Evolutionary conservation across 2,888 invertebrate species (phyloP).

Genomic region (Pollenia labialis): DNA sequence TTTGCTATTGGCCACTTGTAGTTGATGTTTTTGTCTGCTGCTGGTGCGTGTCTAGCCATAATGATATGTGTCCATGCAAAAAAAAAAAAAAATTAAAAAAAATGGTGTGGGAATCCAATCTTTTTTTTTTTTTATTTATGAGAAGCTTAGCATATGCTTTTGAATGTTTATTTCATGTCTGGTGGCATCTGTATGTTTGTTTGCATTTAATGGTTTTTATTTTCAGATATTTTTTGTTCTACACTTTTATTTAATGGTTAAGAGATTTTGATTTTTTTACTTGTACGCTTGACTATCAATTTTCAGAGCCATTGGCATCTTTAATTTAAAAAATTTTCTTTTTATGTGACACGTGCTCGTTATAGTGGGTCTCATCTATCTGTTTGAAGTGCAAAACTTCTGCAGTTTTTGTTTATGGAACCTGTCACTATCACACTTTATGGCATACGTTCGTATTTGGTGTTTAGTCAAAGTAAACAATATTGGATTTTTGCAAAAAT

Average conservation of each 20-base stretch:
- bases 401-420: conserved; percentile 72
- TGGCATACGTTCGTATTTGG: conserved; percentile 74
- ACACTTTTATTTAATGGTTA: background rate
- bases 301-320: conserved; percentile 61
- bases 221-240: conserved; percentile 11
- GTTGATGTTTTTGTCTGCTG: conserved; percentile 48
- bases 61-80: conserved; percentile 36
- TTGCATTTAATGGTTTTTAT: conserved; percentile 66
- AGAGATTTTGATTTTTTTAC: conserved; percentile 53
- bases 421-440: conserved; percentile 82
- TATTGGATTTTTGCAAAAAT: conserved; percentile 6
- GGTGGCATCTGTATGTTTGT: conserved; percentile 51
- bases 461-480: conserved; percentile 40
- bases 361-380: conserved; percentile 13
- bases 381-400: conserved; percentile 17
- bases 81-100: background rate
- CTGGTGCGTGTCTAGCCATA: conserved; percentile 66
- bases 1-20: conserved; percentile 67
- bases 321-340: conserved; percentile 56
- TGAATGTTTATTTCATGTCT: conserved; percentile 36
- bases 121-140: conserved; percentile 25
- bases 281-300: conserved; percentile 52
- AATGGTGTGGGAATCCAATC: conserved; percentile 57
- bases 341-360: conserved; percentile 63
- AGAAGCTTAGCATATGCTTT: conserved; percentile 70